phyloP scores from a whole-genome alignment of 2,797 vertebrate genomes.

The Toxotes lorentzi region DNA sequence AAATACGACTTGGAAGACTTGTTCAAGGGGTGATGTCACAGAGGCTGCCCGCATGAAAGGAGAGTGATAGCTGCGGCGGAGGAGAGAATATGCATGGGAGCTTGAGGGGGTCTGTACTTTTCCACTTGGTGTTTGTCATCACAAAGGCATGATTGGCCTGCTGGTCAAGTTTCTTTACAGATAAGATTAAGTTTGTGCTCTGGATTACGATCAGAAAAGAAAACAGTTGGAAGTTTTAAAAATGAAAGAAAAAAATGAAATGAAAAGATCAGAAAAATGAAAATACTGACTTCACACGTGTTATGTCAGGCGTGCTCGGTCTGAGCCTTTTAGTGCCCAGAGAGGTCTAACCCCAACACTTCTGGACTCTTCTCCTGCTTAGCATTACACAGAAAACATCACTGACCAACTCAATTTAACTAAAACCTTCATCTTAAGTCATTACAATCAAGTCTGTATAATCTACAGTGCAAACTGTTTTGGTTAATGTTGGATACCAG shows the following conservation, averaged over 20 bases:
- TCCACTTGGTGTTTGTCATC: constrained; percentile 79
- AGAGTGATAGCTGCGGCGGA: constrained; percentile 69
- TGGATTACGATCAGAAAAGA: constrained; percentile 54
- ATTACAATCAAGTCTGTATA: constrained; percentile 19
- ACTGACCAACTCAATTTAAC: background rate
- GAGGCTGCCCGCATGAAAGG: constrained; percentile 76
- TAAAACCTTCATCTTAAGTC: constrained; percentile 6
- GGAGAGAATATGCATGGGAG: constrained; percentile 71
- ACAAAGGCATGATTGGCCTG: constrained; percentile 76
- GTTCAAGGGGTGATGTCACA: constrained; percentile 79
- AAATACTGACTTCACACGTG: constrained; percentile 26
- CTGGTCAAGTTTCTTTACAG: constrained; percentile 74
- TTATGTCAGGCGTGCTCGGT: constrained; percentile 34
- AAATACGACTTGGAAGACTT: constrained; percentile 68
- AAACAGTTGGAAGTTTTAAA: constrained; percentile 26
- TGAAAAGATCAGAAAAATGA: constrained; percentile 35
- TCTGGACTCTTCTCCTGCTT: constrained; percentile 4
- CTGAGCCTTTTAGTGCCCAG: background rate
- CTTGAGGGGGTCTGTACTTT: constrained; percentile 80
- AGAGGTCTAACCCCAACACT: constrained; percentile 2
- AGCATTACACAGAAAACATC: constrained; percentile 11
- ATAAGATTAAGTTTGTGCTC: constrained; percentile 69
- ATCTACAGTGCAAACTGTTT: background rate
- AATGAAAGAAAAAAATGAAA: constrained; percentile 17
- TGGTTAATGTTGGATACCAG: constrained; percentile 1